Evolutionary conservation across 1,140 invertebrate genomes (phyloP), one percentile per base, ranked within the genome.

Genomic region (Leptinotarsa texana): DNA sequence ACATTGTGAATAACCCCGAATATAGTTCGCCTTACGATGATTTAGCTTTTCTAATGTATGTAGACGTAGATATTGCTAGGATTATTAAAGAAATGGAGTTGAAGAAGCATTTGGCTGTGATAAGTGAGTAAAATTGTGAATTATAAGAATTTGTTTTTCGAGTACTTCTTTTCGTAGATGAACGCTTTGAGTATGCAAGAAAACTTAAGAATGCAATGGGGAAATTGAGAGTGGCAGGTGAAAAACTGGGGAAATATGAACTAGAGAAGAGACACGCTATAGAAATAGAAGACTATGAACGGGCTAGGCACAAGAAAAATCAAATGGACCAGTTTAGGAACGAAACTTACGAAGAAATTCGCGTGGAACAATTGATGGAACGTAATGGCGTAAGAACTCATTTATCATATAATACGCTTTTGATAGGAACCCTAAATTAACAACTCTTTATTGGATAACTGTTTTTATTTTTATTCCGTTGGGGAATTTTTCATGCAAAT

Each of bases 21-120:
- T 91, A 92, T 73, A 92, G 92, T 72, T 97, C 95, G 2, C 92
- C 95, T 0, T 94, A 96, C 80, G 96, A 98, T 83, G 96, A 98
- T 86, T 87, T 98, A n/a, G 93, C 96, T 0, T 98, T 98, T 86
- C 94, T 96, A 68, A 98, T 98, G 96, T 98, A 98, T 82, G 95
- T 98, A 11, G 96, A 98, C 85, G 91, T 92, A n/a, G 95, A 97
- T 79, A 93, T 97, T 4, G 95, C 95, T 0, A 91, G 92, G 79
- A 90, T 96, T 63, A 95, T 98, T n/a, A 88, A 94, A 17, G 91
- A 91, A 81, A 90, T 98, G 87, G 96, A 98, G 84, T 87, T 90
- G 13, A 95, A 94, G 82, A 98, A 98, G 84, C 89, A 93, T 72
- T 88, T 92, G 80, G 95, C 96, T 75, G 94, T 97, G 0, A 88